These are phyloP conservation scores for Brachylomia viminalis DNA, from an alignment of 2,888 invertebrate genomes.

Conservation along the genomic window DNA sequence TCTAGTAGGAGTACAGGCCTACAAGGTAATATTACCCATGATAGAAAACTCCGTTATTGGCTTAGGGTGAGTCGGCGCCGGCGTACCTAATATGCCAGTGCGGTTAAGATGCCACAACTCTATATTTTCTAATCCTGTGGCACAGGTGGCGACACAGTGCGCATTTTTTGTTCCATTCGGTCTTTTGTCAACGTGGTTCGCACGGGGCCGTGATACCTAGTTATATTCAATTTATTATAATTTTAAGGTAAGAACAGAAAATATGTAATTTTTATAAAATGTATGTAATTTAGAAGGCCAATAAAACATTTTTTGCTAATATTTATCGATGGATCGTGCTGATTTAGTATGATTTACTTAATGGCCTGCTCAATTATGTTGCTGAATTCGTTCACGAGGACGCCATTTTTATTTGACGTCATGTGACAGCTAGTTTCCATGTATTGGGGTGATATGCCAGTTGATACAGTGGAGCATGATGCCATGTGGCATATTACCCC, in stretches of 20 bases:
- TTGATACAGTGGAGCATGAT: too few relatives aligned
- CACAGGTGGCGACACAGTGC: neutral
- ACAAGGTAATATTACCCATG: neutral
- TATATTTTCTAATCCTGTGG: neutral
- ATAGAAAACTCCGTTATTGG: neutral
- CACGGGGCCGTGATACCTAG: neutral
- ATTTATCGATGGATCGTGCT: neutral
- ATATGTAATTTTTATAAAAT: neutral
- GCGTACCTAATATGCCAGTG: slow-evolving; percentile 1
- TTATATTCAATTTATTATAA: neutral
- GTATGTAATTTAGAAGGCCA: neutral
- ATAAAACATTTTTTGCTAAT: neutral
- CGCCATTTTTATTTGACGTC: too few relatives aligned
- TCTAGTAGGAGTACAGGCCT: neutral
- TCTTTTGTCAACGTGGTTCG: neutral
- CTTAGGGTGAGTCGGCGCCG: too few relatives aligned
- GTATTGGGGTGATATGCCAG: too few relatives aligned
- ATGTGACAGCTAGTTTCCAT: too few relatives aligned
- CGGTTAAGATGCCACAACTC: neutral
- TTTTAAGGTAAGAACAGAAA: neutral
- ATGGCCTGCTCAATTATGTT: too few relatives aligned
- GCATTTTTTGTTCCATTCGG: neutral
- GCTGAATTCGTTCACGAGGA: too few relatives aligned
- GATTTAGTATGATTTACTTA: neutral
- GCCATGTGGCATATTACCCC: too few relatives aligned